A percentile compares a stretch with the other conserved stretches of the same genome.
Evolutionary conservation across 2,113 vertebrate genomes (phyloP).

Genomic region (Gymnocephalus cernua): DNA sequence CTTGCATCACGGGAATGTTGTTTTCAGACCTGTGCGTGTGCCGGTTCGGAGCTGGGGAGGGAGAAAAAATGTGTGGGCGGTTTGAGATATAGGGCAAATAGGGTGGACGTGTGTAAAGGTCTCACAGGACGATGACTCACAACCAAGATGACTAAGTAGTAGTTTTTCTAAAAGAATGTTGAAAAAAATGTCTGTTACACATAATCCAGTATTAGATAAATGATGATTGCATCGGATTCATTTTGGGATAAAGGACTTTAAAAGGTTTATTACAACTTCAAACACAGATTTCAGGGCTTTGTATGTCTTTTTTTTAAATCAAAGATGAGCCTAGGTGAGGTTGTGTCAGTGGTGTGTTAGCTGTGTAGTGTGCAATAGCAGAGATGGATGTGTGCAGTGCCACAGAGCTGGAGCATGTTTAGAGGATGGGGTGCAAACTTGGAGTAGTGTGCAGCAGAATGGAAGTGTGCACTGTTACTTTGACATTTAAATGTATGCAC

Average conservation of each 20-base stretch:
- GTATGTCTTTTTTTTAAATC: not conserved
- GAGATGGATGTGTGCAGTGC: conserved; percentile 32
- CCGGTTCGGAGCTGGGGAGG: not conserved
- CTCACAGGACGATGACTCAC: conserved; percentile 63
- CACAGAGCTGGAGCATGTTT: not conserved
- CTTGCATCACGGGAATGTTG: conserved; percentile 73
- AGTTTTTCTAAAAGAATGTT: not conserved
- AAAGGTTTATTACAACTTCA: conserved; percentile 4
- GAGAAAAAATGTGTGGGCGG: not conserved
- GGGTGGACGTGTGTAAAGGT: conserved; percentile 22
- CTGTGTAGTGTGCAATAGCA: conserved; percentile 38
- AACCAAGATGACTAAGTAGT: conserved; percentile 29
- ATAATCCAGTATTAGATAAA: not conserved
- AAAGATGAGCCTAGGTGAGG: conserved; percentile 13
- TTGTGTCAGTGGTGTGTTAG: conserved; percentile 1
- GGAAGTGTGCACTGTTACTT: conserved; percentile 8
- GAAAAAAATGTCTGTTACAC: not conserved
- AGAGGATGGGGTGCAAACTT: conserved; percentile 31
- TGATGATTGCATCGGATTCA: not conserved
- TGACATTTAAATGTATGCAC: conserved; percentile 17
- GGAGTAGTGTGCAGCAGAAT: conserved; percentile 15
- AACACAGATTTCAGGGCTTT: not conserved
- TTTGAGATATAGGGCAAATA: not conserved
- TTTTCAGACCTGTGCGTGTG: conserved; percentile 23
- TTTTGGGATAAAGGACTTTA: not conserved